These are phyloP conservation scores for Stenchaetothrips biformis DNA, from an alignment of 2,888 invertebrate species.

Conservation along the genomic window DNA sequence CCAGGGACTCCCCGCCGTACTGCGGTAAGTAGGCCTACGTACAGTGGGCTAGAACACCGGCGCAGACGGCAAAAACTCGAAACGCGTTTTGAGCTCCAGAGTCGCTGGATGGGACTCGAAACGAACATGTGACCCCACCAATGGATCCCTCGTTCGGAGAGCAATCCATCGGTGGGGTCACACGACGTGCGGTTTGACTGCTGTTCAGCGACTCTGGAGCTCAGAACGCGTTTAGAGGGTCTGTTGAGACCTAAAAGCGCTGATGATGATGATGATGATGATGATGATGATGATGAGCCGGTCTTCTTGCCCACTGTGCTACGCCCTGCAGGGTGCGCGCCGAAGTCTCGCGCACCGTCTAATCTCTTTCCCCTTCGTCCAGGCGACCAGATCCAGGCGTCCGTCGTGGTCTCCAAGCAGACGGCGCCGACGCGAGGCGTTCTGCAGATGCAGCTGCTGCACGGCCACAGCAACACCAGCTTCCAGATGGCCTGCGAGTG, in stretches of 20 bases:
- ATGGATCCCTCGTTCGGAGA: too few species aligned
- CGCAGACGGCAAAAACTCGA: too few species aligned
- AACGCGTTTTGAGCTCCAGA: too few species aligned
- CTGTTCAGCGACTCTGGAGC: too few species aligned
- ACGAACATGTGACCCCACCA: too few species aligned
- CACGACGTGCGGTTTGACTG: too few species aligned
- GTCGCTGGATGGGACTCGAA: too few species aligned
- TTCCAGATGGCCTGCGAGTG: slow-evolving; percentile 52
- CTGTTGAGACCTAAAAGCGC: not conserved
- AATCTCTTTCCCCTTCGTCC: slow-evolving; percentile 21
- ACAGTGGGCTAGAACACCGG: too few species aligned
- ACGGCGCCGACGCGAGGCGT: slow-evolving; percentile 48
- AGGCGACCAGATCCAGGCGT: slow-evolving; percentile 53
- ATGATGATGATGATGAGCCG: not conserved
- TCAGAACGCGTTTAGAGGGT: not conserved
- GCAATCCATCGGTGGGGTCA: too few species aligned
- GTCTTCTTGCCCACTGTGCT: not conserved
- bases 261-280: slow-evolving; percentile 26
- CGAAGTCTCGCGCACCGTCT: not conserved
- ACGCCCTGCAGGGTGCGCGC: not conserved
- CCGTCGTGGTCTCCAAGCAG: slow-evolving; percentile 47
- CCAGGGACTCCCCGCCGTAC: slow-evolving; percentile 49
- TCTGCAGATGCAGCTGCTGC: slow-evolving; percentile 46
- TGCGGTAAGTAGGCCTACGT: slow-evolving; percentile 48
- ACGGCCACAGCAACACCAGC: slow-evolving; percentile 45